Conservation (phyloP, 2,113 vertebrate species). For the Pomatorhinus ruficollis region DNA sequence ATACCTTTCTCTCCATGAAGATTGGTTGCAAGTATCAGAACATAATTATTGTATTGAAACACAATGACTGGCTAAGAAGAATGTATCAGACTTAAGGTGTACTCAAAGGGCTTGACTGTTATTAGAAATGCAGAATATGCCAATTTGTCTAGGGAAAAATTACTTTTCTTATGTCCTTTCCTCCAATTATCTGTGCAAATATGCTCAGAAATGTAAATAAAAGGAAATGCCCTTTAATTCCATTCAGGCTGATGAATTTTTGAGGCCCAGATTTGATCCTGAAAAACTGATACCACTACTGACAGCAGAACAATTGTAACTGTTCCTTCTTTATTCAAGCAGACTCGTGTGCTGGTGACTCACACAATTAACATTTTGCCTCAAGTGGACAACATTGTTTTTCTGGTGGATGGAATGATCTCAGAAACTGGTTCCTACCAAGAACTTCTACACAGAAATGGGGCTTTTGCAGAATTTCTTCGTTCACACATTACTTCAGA, state of each 20-base stretch:
- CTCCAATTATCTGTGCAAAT: neutral
- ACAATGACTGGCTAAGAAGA: neutral
- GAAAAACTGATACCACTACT: neutral
- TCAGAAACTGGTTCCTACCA: slow-evolving; percentile 89
- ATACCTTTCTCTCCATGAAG: neutral
- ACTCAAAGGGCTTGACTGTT: neutral
- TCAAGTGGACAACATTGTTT: slow-evolving; percentile 86
- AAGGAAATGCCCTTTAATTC: neutral
- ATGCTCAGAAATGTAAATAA: neutral
- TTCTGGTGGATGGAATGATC: slow-evolving; percentile 85
- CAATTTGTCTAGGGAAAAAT: neutral
- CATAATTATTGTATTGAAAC: neutral
- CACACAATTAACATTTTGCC: slow-evolving; percentile 86
- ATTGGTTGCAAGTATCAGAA: neutral
- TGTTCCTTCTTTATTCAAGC: neutral
- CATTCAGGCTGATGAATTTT: neutral
- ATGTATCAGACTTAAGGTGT: neutral
- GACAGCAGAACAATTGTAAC: neutral
- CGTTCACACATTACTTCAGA: neutral
- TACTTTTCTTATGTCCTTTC: neutral
- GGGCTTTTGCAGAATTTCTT: slow-evolving; percentile 88
- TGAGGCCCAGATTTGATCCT: neutral
- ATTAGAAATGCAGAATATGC: neutral
- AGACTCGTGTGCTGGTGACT: slow-evolving; percentile 95
- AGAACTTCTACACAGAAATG: slow-evolving; percentile 85